Percentiles rank a stretch among this genome's conserved stretches.
phyloP scores from a whole-genome alignment of 2,888 invertebrate species.

The Patella ulyssiponensis region DNA sequence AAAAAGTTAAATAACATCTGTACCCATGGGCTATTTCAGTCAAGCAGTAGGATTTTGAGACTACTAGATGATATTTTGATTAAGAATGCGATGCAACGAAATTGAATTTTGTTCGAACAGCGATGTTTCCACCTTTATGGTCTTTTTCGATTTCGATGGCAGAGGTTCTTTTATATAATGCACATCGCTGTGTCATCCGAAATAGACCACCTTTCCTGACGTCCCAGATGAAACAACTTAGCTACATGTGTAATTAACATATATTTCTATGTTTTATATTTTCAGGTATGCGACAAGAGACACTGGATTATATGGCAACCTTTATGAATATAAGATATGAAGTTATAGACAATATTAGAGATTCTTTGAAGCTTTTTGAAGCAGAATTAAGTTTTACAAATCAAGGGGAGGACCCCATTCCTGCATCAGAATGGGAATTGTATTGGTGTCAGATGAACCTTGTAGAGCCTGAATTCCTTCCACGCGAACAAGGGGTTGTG shows the following conservation, averaged over 20 bases:
- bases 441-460: conserved; percentile 44
- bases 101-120: no score
- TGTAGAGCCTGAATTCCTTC: conserved; percentile 36
- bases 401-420: conserved; percentile 41
- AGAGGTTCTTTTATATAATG: no score
- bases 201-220: no score
- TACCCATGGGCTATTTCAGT: no score
- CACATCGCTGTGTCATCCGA: no score
- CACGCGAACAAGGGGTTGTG: conserved; percentile 36
- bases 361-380: conserved; percentile 32
- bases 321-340: conserved; percentile 40
- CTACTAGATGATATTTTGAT: no score
- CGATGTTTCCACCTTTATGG: no score
- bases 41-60: no score
- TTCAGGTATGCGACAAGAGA: conserved; percentile 35
- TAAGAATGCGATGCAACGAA: no score
- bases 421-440: conserved; percentile 46
- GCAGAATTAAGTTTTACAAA: conserved; percentile 49
- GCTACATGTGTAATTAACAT: neutral
- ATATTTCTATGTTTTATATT: neutral
- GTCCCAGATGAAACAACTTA: no score
- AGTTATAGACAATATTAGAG: conserved; percentile 44
- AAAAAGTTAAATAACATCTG: no score
- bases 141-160: no score
- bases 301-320: conserved; percentile 40